Conservation (phyloP, 2,888 invertebrate species). For the Drosophila vallismaia region DNA sequence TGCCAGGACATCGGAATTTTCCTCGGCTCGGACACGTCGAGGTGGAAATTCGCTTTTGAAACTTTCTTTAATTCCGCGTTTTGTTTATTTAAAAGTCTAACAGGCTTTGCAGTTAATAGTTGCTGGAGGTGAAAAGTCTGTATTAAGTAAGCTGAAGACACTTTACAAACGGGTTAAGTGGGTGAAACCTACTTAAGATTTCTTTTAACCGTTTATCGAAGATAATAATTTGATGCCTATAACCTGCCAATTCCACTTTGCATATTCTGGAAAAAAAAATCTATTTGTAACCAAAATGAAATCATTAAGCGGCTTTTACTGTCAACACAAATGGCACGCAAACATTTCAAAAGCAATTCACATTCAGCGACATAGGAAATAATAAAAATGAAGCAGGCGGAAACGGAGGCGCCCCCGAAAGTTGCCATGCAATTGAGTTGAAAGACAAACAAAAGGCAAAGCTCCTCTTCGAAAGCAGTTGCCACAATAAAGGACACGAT, state of each 20-base stretch:
- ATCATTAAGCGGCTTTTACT: constrained; percentile 76
- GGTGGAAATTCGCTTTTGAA: constrained; percentile 31
- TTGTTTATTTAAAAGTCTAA: constrained; percentile 58
- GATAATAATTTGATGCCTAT: constrained; percentile 2
- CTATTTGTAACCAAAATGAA: constrained; percentile 68
- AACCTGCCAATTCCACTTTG: constrained; percentile 12
- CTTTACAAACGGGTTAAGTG: not conserved
- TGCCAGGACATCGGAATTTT: constrained; percentile 26
- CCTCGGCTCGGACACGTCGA: constrained; percentile 7
- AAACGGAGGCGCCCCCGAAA: constrained; percentile 41
- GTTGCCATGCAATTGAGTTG: constrained; percentile 75
- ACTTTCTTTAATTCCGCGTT: constrained; percentile 53
- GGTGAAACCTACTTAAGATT: not conserved
- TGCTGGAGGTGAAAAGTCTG: constrained; percentile 24
- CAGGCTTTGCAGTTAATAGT: constrained; percentile 23
- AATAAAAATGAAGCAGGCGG: constrained; percentile 67
- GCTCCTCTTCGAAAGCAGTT: constrained; percentile 23
- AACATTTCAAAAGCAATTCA: constrained; percentile 73
- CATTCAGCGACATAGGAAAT: constrained; percentile 58
- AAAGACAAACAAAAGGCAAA: constrained; percentile 68
- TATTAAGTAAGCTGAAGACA: not conserved
- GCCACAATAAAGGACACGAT: constrained; percentile 63
- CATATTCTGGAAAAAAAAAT: constrained; percentile 11
- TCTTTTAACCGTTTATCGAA: not conserved
- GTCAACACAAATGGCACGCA: constrained; percentile 76